Base-by-base conservation (phyloP, 37 sponge, comb jelly and placozoan species). In the Agelas oroides region DNA sequence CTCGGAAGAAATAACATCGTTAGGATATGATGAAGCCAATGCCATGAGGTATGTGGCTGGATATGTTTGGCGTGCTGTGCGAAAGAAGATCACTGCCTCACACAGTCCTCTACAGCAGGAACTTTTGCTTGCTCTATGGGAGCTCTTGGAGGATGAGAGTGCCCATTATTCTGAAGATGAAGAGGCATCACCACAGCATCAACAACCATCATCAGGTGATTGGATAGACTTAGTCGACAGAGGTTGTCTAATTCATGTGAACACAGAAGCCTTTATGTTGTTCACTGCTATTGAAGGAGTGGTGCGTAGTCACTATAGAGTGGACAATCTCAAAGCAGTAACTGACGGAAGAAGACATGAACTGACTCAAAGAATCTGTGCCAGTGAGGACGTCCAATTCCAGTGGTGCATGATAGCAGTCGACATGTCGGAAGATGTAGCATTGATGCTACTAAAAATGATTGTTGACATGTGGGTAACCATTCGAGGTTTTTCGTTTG, bases 201-300 rank as follows among this genome's bases (percentile, higher is more conserved):
- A 3, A 46, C 8, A 12, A 8, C 34, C 52, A 30, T 46, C 46
- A 46, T 46, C 46, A 46, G 3, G 6, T 3, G 46, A 46, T 46
- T 81, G 82, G 82, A 81, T 35, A 2, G 36, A 70, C 28, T 69
- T 28, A 70, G 82, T 20, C 39, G 46, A 46, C 46, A 46, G 46
- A 8, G 46, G 83, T 37, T 73, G 83, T 30, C 83, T 83, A 31
- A 18, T 57, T 18, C 60, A 83, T 60, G 83, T 83, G 18, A 71
- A 35, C 32, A 46, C 59, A n/a, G 65, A 39, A 56, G 30, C 46
- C 19, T 72, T 60, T 36, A n/a, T 18, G 62, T 30, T 83, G 37
- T 55, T 83, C 58, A 21, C 20, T 73, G 34, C 83, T 19, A 71
- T 83, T 32, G 83, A 83, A 59, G 73, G 23, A 35, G 63, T 53